phyloP scores from a whole-genome alignment of 2,797 vertebrate species.

The Zenarchopterus dispar region DNA sequence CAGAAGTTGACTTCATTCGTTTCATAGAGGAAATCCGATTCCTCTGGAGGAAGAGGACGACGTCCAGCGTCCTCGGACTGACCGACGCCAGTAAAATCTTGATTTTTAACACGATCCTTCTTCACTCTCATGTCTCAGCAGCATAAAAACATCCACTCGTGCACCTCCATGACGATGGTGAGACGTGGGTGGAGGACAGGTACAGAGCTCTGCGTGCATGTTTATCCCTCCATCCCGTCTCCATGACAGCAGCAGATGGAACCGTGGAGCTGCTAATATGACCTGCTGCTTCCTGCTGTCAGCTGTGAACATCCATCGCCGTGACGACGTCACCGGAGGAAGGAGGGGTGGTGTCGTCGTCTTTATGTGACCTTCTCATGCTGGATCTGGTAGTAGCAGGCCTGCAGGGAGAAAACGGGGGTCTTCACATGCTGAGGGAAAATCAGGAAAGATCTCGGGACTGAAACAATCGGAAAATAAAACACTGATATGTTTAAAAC shows the following conservation, averaged over 20 bases:
- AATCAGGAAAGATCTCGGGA: too few species aligned
- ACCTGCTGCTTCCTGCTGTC: constrained; percentile 16
- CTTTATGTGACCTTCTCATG: constrained; percentile 96
- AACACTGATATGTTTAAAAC: too few species aligned
- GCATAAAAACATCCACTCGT: constrained; percentile 3
- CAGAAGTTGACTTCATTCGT: too few species aligned
- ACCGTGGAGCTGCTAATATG: constrained; percentile 8
- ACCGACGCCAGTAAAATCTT: not conserved
- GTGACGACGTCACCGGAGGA: constrained; percentile 5
- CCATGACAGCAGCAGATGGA: constrained; percentile 42
- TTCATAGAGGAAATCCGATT: not conserved
- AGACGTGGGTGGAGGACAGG: too few species aligned
- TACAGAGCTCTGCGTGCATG: too few species aligned
- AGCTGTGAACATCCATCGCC: too few species aligned
- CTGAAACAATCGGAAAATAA: too few species aligned
- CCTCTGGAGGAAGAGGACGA: not conserved
- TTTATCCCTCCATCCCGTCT: not conserved
- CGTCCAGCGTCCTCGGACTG: not conserved
- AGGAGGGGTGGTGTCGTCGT: not conserved
- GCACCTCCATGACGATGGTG: constrained; percentile 10
- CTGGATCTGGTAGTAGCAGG: constrained; percentile 99
- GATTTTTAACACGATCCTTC: too few species aligned
- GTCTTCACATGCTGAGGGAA: too few species aligned
- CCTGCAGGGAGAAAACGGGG: constrained; percentile 73
- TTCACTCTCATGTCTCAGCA: too few species aligned